These are phyloP conservation scores for Trogon melanurus DNA, from an alignment of 2,113 vertebrate genomes.

Conservation along the genomic window DNA sequence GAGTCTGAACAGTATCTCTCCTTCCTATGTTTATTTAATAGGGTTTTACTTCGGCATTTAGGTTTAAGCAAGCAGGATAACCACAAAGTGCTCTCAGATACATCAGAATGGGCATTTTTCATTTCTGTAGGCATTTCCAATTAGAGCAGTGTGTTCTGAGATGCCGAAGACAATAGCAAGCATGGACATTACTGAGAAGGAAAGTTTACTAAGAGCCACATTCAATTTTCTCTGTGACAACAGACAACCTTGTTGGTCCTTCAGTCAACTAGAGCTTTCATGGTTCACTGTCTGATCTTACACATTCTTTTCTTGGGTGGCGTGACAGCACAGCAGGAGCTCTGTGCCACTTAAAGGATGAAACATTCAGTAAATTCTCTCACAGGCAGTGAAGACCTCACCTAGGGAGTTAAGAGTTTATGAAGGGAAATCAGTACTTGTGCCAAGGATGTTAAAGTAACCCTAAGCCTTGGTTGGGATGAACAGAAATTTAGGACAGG, in stretches of 20 bases:
- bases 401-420: background rate
- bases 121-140: background rate
- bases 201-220: background rate
- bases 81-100: background rate
- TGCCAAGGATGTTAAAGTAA: background rate
- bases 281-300: background rate
- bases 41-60: background rate
- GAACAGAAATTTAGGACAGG: background rate
- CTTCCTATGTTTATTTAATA: background rate
- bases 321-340: background rate
- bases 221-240: background rate
- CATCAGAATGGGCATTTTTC: background rate
- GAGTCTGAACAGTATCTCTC: background rate
- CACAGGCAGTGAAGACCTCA: background rate
- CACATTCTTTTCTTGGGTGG: background rate
- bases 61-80: background rate
- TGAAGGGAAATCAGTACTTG: background rate
- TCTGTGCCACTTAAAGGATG: background rate
- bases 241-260: background rate
- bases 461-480: background rate
- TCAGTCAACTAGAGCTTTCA: background rate
- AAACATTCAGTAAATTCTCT: background rate
- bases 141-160: background rate
- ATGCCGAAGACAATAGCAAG: background rate
- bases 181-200: background rate